phyloP scores from a whole-genome alignment of 2,888 invertebrate genomes.

The Apodemia duryi region DNA sequence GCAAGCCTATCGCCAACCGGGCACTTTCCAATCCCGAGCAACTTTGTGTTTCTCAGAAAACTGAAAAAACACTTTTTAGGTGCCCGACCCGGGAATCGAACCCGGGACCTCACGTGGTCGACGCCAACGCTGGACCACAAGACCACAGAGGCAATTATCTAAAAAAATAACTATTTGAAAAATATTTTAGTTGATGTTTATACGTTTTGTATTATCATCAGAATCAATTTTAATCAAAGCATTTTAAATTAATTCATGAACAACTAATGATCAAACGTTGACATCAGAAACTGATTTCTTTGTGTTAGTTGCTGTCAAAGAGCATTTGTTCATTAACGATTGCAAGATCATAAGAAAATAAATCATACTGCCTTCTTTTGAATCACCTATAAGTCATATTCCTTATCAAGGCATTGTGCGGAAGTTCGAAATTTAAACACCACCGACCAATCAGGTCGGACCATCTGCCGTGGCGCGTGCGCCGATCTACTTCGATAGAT shows the following conservation, averaged over 20 bases:
- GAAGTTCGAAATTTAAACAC: conserved; percentile 66
- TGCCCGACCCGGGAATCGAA: no score
- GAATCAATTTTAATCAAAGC: not conserved
- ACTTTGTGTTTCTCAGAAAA: no score
- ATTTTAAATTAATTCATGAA: not conserved
- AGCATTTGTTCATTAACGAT: conserved; percentile 30
- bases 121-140: no score
- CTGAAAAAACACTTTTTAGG: no score
- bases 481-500: conserved; percentile 62
- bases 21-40: no score
- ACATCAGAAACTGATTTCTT: not conserved
- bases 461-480: conserved; percentile 73
- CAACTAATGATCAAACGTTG: not conserved
- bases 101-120: no score
- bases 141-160: no score
- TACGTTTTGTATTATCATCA: no score
- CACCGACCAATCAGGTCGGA: conserved; percentile 61
- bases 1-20: no score
- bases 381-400: conserved; percentile 54
- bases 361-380: conserved; percentile 44
- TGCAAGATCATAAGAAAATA: conserved; percentile 38
- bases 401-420: conserved; percentile 67
- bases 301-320: conserved; percentile 1
- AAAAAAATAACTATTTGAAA: no score
- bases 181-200: no score